Base-by-base conservation (phyloP, 1,140 invertebrate genomes). In the Telenomus remus region DNA sequence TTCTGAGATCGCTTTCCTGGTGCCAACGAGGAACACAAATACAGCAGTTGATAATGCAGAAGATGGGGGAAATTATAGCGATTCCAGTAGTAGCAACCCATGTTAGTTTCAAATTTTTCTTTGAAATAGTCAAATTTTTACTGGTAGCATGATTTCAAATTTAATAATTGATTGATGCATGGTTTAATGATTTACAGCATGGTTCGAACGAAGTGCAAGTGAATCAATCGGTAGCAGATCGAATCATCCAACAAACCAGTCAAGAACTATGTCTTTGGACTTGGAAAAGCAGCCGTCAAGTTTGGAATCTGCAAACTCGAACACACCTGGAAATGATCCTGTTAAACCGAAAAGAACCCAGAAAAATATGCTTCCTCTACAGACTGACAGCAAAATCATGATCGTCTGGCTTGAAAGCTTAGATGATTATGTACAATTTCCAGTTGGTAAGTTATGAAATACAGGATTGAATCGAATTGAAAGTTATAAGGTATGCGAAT, bases 341-440 rank as follows among this genome's bases (percentile, higher is more conserved):
- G 80, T 82, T 3, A 87, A 81, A 81, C 82, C 86, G 0, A 82
- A 81, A 61, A 84, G 82, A 78, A 84, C 90, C 81, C 61, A 89
- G 82, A 83, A 91, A 88, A 78, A 90, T 88, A 73, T 84, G 87
- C 59, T 91, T 89, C 85, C 89, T 85, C 70, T 80, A 14, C 92
- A 93, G 82, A 91, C 91, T 48, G 92, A 93, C 61, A 92, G 92
- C 0, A 97, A 96, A 88, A 94, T 98, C 39, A 93, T 98, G 82
- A 91, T 98, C 4, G 93, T 98, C 12, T 99, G 97, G 97, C 83
- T 98, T 27, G 97, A 99, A 86, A 97, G 95, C 85, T 95, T 94
- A 81, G 97, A 98, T 86, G 97, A 99, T 89, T 92, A 94, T 85
- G 88, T 94, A 14, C 93, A 94, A 84, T 94, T 98, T 83, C 96